A percentile compares a stretch with the other conserved stretches of the same genome.
phyloP scores from a whole-genome alignment of 2,797 vertebrate species.

The Synanceia verrucosa region DNA sequence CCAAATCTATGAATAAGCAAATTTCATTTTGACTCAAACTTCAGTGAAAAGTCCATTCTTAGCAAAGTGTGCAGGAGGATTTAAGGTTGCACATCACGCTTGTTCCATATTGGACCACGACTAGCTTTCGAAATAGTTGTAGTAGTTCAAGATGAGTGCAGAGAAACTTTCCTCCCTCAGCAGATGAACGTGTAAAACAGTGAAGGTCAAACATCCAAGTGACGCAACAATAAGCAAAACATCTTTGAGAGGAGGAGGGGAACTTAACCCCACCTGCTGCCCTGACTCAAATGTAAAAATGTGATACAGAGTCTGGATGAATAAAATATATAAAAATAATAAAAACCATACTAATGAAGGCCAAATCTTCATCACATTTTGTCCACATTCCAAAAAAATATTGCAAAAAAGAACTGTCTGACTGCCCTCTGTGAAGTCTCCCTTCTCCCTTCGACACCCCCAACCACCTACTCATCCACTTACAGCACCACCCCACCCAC shows the following conservation, averaged over 20 bases:
- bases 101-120: neutral
- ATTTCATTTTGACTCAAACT: neutral
- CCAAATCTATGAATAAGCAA: neutral
- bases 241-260: neutral
- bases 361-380: slow-evolving; percentile 10
- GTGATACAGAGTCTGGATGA: neutral
- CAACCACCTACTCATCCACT: slow-evolving; percentile 27
- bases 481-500: slow-evolving; percentile 40
- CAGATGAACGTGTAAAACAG: neutral
- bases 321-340: neutral
- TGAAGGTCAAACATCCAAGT: neutral
- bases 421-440: slow-evolving; percentile 21
- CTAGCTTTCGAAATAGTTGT: neutral
- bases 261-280: neutral
- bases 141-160: neutral
- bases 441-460: slow-evolving; percentile 33
- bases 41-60: neutral
- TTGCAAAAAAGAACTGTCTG: slow-evolving; percentile 17
- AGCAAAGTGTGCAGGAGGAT: neutral
- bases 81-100: too few species aligned
- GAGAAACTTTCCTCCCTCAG: neutral
- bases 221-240: neutral
- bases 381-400: slow-evolving; percentile 33
- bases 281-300: neutral
- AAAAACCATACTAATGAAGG: neutral